Evolutionary conservation across 1,140 invertebrate species (phyloP).

Genomic region (Aphaenogaster rudis): DNA sequence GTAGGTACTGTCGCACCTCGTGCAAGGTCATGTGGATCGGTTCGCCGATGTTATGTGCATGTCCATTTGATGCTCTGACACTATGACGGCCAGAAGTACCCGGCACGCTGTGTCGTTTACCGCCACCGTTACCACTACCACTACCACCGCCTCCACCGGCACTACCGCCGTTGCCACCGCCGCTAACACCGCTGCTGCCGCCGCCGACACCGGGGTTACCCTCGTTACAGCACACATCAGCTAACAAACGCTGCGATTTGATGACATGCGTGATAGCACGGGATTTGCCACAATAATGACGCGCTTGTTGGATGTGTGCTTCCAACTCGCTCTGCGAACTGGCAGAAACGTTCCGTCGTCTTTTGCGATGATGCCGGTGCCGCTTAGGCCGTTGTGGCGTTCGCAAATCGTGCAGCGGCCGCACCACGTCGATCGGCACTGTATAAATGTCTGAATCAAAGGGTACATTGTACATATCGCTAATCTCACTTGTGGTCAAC

Average conservation of each 20-base stretch:
- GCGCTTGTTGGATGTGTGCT: conserved; percentile 83
- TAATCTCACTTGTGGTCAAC: conserved; percentile 90
- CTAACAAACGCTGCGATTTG: conserved; percentile 84
- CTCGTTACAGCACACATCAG: conserved; percentile 88
- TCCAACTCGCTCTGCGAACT: conserved; percentile 86
- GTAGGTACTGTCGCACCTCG: conserved; percentile 93
- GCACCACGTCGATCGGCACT: conserved; percentile 93
- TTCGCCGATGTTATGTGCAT: conserved; percentile 87
- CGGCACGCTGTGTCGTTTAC: conserved; percentile 88
- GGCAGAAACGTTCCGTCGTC: conserved; percentile 88
- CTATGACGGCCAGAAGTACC: conserved; percentile 84
- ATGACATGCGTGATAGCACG: conserved; percentile 84
- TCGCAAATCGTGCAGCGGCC: conserved; percentile 86
- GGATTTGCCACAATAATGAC: conserved; percentile 85
- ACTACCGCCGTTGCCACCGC: background rate
- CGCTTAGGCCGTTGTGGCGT: conserved; percentile 88
- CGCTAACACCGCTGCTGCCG: background rate
- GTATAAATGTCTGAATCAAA: conserved; percentile 95
- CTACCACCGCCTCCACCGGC: background rate
- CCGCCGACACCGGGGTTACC: conserved; percentile 71
- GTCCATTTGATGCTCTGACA: conserved; percentile 80
- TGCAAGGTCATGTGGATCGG: conserved; percentile 95
- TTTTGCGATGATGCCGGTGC: conserved; percentile 88
- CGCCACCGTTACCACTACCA: conserved; percentile 77
- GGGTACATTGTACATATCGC: conserved; percentile 94